Base-by-base conservation (phyloP, 2,888 invertebrate species). In the Amblyjoppa proteus region DNA sequence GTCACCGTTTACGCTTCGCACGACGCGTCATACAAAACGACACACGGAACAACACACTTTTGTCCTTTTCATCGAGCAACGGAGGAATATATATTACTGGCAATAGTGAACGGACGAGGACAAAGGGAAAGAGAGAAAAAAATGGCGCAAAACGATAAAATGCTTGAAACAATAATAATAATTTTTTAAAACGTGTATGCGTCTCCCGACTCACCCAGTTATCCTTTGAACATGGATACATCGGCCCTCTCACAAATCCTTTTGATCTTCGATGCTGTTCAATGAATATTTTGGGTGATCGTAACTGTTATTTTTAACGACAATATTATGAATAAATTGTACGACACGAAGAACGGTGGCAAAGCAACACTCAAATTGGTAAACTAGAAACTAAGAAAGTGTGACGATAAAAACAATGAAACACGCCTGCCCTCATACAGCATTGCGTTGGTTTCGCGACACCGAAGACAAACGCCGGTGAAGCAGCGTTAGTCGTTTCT, bases 321-420 rank as follows among this genome's bases (percentile, higher is more conserved):
- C 16, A n/a, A 58, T 31, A 79, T 61, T 38, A 13, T 34, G 2
- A 76, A 5, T 6, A 13, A 16, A 70, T 25, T 6, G 13, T 45
- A 20, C n/a, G 56, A 61, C 16, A 6, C 34, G 25, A n/a, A 20
- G 20, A 66, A 71, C 45, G 45, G 16, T 0, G 34, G 16, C 34
- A 51, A 31, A 51, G 41, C 16, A 76, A 61, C 53, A 70, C n/a
- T 38, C 56, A 74, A 74, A 75, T 58, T 49, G 58, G 25, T 11
- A 69, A 70, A 74, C 56, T 45, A 66, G 25, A 69, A 79, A 79
- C 58, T 41, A 31, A 79, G 61, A 71, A 79, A 70, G n/a, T 79
- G 70, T 79, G 70, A 71, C 51, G 70, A 61, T 70, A 70, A 51
- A 79, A 78, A 69, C 58, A 61, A 20, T 31, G 49, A 58, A 66